A percentile compares a stretch with the other conserved stretches of the same genome.
Evolutionary conservation across 1,140 invertebrate species (phyloP).

Genomic region (Rhyacophila brunnea): DNA sequence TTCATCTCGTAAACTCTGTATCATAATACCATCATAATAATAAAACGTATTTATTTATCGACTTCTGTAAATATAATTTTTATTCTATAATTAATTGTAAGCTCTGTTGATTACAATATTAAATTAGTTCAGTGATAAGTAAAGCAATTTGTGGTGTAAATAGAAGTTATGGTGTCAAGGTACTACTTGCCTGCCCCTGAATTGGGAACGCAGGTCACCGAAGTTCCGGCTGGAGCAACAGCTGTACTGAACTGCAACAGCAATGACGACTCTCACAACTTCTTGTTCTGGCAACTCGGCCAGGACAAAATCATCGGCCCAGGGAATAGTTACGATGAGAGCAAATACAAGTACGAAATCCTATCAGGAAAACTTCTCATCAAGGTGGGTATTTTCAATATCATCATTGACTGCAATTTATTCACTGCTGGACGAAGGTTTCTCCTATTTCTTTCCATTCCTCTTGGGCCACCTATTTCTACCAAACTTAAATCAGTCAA

Average conservation of each 20-base stretch:
- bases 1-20: constrained; percentile 42
- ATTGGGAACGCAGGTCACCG: constrained; percentile 41
- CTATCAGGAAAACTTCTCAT: constrained; percentile 64
- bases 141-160: no score
- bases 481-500: no score
- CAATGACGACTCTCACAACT: constrained; percentile 64
- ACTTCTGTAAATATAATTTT: no score
- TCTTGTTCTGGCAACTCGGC: constrained; percentile 66
- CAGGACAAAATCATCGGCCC: constrained; percentile 62
- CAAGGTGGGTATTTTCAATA: constrained; percentile 55
- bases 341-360: constrained; percentile 70
- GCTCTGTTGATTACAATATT: constrained; percentile 38
- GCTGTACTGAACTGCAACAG: constrained; percentile 63
- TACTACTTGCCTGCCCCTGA: constrained; percentile 12
- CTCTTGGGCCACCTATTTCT: no score
- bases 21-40: constrained; percentile 64
- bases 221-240: constrained; percentile 58
- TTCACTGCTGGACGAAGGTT: no score
- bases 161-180: constrained; percentile 4
- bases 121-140: no score
- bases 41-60: no score
- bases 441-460: no score
- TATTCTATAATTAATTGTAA: constrained; percentile 60
- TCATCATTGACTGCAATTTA: no score
- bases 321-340: constrained; percentile 57